Evolutionary conservation across 2,797 vertebrate genomes (phyloP).

Genomic region (Acanthurus tractus): DNA sequence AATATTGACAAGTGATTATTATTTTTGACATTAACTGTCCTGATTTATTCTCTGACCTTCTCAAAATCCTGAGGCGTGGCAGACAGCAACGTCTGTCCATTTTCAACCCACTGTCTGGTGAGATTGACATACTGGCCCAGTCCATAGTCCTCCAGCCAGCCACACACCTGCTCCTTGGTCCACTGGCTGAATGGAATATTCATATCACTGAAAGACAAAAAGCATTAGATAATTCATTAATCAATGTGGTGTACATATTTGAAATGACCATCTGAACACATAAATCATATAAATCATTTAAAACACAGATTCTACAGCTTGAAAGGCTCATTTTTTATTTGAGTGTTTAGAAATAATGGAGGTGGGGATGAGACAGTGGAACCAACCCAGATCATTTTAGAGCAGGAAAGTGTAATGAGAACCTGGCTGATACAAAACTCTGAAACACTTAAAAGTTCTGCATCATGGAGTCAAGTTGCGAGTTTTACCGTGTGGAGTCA

Average conservation of each 20-base stretch:
- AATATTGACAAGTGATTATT: too few relatives aligned
- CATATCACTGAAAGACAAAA: constrained; percentile 84
- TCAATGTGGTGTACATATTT: not conserved
- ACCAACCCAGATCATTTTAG: not conserved
- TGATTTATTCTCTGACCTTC: constrained; percentile 86
- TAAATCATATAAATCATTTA: not conserved
- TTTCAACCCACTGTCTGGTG: constrained; percentile 94
- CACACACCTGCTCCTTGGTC: constrained; percentile 94
- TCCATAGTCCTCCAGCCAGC: constrained; percentile 96
- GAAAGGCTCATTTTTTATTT: not conserved
- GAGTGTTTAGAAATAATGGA: not conserved
- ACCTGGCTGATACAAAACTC: not conserved
- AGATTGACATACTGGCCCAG: constrained; percentile 95
- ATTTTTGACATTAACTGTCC: not conserved
- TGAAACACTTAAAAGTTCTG: not conserved
- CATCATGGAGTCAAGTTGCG: not conserved
- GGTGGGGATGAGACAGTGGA: not conserved
- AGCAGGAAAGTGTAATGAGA: not conserved
- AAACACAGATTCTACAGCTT: not conserved
- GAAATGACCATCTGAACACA: not conserved
- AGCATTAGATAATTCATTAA: not conserved
- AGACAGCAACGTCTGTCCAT: constrained; percentile 93
- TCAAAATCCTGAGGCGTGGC: constrained; percentile 96
- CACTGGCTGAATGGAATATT: constrained; percentile 95
- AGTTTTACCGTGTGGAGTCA: constrained; percentile 74